Conservation (phyloP, 2,113 vertebrate genomes). For the Apus apus region DNA sequence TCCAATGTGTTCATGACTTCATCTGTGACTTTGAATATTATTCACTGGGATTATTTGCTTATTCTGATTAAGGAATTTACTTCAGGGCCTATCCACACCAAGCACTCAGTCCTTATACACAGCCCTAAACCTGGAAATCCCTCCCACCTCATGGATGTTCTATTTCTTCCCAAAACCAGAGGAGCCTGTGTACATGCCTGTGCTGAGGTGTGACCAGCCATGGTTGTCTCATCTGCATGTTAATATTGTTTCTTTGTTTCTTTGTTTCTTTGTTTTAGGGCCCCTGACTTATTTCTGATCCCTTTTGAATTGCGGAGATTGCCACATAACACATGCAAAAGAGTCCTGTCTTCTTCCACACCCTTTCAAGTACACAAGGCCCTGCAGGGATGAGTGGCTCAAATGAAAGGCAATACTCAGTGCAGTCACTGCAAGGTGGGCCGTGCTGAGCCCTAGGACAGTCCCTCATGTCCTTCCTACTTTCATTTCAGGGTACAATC, state of each 20-base stretch:
- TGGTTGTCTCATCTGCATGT: background rate
- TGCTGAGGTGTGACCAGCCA: background rate
- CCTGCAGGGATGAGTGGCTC: background rate
- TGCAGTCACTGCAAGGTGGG: background rate
- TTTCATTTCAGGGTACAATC: background rate
- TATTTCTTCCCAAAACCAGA: background rate
- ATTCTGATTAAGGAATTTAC: background rate
- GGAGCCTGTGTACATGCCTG: background rate
- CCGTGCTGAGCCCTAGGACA: background rate
- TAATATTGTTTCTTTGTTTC: background rate
- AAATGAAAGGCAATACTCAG: background rate
- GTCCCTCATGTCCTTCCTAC: background rate
- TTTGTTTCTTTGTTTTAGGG: background rate
- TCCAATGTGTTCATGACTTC: background rate
- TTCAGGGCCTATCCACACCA: background rate
- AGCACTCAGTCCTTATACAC: background rate
- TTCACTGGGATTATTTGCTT: constrained; percentile 4
- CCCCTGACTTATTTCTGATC: background rate
- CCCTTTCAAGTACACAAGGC: rapidly evolving
- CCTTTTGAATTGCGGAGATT: background rate
- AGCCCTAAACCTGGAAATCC: background rate
- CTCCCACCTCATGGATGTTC: background rate
- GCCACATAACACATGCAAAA: background rate
- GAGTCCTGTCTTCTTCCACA: background rate
- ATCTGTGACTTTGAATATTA: constrained; percentile 16